Evolutionary conservation across 2,113 vertebrate genomes (phyloP).

Genomic region (Cathartes aura): DNA sequence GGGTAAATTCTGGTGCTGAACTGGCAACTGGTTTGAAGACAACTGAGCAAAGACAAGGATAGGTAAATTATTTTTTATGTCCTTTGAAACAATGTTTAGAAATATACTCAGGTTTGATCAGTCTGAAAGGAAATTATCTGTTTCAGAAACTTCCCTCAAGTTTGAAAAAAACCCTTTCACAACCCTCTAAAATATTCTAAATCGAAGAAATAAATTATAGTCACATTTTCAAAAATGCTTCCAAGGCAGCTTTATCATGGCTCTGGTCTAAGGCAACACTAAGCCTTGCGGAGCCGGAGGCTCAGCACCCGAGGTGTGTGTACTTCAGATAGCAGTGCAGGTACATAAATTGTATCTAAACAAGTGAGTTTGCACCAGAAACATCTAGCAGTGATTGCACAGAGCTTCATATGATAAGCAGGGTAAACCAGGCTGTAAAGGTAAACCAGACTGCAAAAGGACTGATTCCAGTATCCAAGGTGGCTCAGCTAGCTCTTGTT

Average conservation of each 20-base stretch:
- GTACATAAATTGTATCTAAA: background rate
- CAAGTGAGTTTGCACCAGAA: background rate
- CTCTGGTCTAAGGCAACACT: background rate
- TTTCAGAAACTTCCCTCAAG: background rate
- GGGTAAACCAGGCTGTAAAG: background rate
- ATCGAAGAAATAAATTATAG: background rate
- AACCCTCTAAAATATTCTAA: background rate
- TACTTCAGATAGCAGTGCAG: fast-evolving
- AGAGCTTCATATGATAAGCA: background rate
- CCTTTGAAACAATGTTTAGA: background rate
- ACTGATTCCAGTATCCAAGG: background rate
- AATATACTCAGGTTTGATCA: background rate
- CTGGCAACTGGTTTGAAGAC: background rate
- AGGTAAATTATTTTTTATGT: background rate
- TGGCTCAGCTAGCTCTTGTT: background rate
- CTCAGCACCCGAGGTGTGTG: background rate
- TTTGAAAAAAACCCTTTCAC: background rate
- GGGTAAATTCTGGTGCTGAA: background rate
- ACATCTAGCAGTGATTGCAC: background rate
- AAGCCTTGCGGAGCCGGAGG: background rate
- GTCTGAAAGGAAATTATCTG: background rate
- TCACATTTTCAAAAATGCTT: background rate
- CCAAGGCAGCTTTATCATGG: background rate
- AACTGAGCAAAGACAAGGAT: background rate
- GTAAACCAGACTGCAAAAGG: background rate